Evolutionary conservation across 2,888 invertebrate species (phyloP).

Genomic region (Encarsia formosa): DNA sequence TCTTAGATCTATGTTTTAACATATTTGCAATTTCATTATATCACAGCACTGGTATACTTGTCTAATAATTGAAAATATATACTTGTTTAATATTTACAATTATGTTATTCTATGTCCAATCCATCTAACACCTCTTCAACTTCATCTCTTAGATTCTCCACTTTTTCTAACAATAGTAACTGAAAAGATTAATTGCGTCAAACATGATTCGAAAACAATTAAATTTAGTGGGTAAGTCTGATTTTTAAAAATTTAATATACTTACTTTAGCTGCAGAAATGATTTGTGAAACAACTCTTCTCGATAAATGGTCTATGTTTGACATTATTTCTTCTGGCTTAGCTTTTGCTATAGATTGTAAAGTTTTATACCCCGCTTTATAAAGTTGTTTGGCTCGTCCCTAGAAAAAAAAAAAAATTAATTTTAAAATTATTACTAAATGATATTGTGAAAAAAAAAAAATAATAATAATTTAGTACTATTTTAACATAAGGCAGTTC

Average conservation of each 20-base stretch:
- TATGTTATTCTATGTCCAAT: conserved; percentile 37
- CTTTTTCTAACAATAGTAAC: conserved; percentile 77
- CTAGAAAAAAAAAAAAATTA: conserved; percentile 47
- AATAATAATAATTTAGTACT: conserved; percentile 51
- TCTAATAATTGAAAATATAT: conserved; percentile 1
- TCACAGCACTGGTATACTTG: conserved; percentile 21
- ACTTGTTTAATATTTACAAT: not conserved
- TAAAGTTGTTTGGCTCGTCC: conserved; percentile 81
- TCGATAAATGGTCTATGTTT: conserved; percentile 67
- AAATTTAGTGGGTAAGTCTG: no score
- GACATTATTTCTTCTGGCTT: conserved; percentile 60
- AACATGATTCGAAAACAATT: no score
- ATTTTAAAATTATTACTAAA: not conserved
- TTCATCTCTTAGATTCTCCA: conserved; percentile 83
- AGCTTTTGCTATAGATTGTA: conserved; percentile 74
- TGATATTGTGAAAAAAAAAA: not conserved
- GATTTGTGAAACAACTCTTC: conserved; percentile 73
- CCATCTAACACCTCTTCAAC: conserved; percentile 71
- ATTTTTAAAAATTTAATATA: no score
- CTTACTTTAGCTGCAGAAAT: conserved; percentile 85
- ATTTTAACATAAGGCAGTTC: conserved; percentile 85
- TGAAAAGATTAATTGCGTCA: no score
- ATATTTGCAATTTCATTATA: not conserved
- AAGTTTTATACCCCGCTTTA: conserved; percentile 74
- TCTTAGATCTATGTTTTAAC: not conserved